Percentiles rank a stretch among this genome's conserved stretches.
Evolutionary conservation across 2,888 invertebrate genomes (phyloP).

Genomic region (Caenorhabditis sp.): DNA sequence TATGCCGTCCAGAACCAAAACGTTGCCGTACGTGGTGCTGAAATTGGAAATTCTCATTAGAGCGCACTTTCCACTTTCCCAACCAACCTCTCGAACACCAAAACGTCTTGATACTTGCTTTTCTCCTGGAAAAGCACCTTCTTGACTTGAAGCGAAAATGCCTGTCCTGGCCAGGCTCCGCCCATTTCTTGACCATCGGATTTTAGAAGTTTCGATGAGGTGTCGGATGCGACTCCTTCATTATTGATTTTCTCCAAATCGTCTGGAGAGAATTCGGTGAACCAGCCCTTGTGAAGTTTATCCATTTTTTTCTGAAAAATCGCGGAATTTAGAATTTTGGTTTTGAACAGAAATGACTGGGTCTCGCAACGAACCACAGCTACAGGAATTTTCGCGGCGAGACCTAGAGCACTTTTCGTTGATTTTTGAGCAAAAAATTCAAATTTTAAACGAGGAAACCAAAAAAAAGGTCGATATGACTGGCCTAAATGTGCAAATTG

Average conservation of each 20-base stretch:
- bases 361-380: too few relatives aligned
- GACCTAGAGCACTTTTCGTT: too few relatives aligned
- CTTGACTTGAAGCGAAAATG: slow-evolving; percentile 91
- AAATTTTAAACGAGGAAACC: too few relatives aligned
- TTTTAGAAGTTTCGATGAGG: slow-evolving; percentile 71
- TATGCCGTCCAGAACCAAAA: slow-evolving; percentile 94
- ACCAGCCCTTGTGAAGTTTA: slow-evolving; percentile 90
- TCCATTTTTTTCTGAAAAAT: slow-evolving; percentile 86
- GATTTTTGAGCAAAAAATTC: too few relatives aligned
- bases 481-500: too few relatives aligned
- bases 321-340: not conserved
- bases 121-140: slow-evolving; percentile 89
- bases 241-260: slow-evolving; percentile 76
- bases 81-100: slow-evolving; percentile 89
- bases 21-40: slow-evolving; percentile 90
- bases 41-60: not conserved
- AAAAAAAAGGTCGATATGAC: not conserved
- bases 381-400: too few relatives aligned
- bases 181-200: slow-evolving; percentile 80
- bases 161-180: slow-evolving; percentile 91
- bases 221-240: slow-evolving; percentile 10
- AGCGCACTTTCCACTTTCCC: not conserved
- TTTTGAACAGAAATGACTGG: too few relatives aligned
- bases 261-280: slow-evolving; percentile 91
- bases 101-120: slow-evolving; percentile 91